A percentile compares a stretch with the other conserved stretches of the same genome.
Evolutionary conservation across 2,888 invertebrate species (phyloP).

Genomic region (Cremastobaeus sp.): DNA sequence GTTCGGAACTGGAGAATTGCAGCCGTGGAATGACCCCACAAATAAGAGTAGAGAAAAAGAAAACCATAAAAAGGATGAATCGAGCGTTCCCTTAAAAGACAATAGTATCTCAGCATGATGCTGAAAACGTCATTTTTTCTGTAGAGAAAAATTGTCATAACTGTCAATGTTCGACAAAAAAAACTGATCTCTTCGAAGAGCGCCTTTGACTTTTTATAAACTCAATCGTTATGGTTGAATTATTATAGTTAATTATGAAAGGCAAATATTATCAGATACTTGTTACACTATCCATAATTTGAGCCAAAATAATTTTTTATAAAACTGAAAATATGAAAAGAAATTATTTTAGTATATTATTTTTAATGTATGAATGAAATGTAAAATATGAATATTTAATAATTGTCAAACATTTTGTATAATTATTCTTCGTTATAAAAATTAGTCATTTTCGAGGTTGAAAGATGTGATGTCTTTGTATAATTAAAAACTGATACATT

Average conservation of each 20-base stretch:
- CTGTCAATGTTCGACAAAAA: conserved; percentile 6
- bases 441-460: no score
- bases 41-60: conserved; percentile 34
- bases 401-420: no score
- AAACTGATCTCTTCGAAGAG: conserved; percentile 19
- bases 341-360: no score
- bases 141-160: neutral
- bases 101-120: conserved; percentile 37
- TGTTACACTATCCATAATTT: no score
- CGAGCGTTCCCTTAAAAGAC: conserved; percentile 77
- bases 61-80: conserved; percentile 69
- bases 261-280: no score
- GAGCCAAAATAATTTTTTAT: no score
- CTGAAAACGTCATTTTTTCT: neutral
- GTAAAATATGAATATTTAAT: no score
- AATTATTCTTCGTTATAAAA: no score
- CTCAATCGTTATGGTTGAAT: neutral
- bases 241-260: neutral
- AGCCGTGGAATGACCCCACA: conserved; percentile 78
- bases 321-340: no score
- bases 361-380: no score
- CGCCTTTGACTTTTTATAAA: conserved; percentile 1
- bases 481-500: no score
- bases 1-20: conserved; percentile 85
- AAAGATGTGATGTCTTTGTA: no score